Conservation (phyloP, 2,113 vertebrate genomes). For the Sialia sialis region DNA sequence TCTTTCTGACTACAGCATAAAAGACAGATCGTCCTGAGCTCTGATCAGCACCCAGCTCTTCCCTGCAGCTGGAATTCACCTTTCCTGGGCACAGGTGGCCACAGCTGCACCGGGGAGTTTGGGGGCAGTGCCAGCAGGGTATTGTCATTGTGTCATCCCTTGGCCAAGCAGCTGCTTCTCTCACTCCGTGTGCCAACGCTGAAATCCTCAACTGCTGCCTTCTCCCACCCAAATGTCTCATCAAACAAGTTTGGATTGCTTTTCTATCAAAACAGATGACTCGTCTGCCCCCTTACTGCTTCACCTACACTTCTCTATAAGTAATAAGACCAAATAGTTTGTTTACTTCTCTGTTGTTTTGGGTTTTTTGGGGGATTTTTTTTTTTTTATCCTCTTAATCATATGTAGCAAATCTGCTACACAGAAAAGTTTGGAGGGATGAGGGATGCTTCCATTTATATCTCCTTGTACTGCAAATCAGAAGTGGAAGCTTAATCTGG, state of each 20-base stretch:
- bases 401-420: neutral
- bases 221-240: slow-evolving; percentile 49
- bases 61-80: neutral
- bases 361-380: neutral
- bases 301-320: slow-evolving; percentile 24
- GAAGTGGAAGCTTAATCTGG: neutral
- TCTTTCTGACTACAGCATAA: neutral
- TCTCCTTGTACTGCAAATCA: neutral
- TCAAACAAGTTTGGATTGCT: slow-evolving; percentile 28
- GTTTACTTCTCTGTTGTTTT: neutral
- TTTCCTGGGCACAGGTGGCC: neutral
- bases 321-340: neutral
- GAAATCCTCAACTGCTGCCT: slow-evolving; percentile 11
- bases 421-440: neutral
- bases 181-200: neutral
- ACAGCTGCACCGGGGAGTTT: neutral
- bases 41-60: neutral
- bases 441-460: slow-evolving; percentile 43
- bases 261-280: slow-evolving; percentile 53
- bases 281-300: slow-evolving; percentile 19
- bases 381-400: neutral
- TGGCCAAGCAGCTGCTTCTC: slow-evolving; percentile 1
- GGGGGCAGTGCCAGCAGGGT: neutral
- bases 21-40: neutral
- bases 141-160: neutral